Evolutionary conservation across 1,140 invertebrate genomes (phyloP).

Genomic region (Hyles vespertilio): DNA sequence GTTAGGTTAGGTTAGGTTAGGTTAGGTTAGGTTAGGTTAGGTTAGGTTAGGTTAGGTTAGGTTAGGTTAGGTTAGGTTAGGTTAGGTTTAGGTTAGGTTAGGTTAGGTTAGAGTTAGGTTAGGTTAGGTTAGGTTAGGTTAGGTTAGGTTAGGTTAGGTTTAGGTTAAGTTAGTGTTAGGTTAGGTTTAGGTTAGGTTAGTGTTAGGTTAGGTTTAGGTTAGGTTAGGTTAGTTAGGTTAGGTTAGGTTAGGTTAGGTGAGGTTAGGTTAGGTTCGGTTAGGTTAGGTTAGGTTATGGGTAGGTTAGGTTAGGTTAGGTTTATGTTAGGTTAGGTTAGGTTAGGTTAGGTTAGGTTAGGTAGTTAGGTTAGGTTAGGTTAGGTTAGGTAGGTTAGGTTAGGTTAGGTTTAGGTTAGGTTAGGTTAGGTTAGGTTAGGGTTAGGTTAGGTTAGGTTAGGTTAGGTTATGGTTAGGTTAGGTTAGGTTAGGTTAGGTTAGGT

Average conservation of each 20-base stretch:
- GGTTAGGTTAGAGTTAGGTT: no score
- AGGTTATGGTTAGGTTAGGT: slow-evolving; percentile 24
- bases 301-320: neutral
- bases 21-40: no score
- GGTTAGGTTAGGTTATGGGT: no score
- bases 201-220: neutral
- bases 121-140: no score
- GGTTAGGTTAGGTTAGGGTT: slow-evolving; percentile 22
- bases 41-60: no score
- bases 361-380: slow-evolving; percentile 2
- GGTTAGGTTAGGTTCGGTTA: neutral
- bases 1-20: no score
- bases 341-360: neutral
- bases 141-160: no score
- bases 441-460: slow-evolving; percentile 26
- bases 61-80: no score
- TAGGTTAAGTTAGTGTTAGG: slow-evolving; percentile 7
- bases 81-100: no score
- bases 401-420: slow-evolving; percentile 32
- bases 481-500: slow-evolving; percentile 24
- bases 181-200: slow-evolving; percentile 10
- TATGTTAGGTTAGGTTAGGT: slow-evolving; percentile 1
- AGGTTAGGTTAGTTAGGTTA: slow-evolving; percentile 12
- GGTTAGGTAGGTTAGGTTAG: no score
- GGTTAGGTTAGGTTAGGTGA: slow-evolving; percentile 4